Percentiles rank a stretch among this genome's conserved stretches.
These are phyloP conservation scores for Sparus aurata DNA, from an alignment of 2,797 vertebrate species.

Conservation along the genomic window DNA sequence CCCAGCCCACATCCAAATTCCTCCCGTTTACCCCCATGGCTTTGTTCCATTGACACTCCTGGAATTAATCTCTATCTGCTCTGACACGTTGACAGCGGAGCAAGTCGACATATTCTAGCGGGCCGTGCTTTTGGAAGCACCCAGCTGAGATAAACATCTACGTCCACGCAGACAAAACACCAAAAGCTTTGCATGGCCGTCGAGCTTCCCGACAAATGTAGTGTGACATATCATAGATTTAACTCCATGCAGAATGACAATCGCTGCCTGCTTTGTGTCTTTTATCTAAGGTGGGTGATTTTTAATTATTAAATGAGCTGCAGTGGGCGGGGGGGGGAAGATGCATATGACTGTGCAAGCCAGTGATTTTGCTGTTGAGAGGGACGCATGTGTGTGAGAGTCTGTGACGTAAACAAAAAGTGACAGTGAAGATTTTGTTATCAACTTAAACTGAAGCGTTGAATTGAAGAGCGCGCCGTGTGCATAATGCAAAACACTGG, in stretches of 20 bases:
- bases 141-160: slow-evolving; percentile 23
- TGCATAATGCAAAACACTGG: neutral
- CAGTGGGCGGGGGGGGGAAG: slow-evolving; percentile 20
- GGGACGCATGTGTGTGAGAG: neutral
- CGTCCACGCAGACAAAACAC: slow-evolving; percentile 26
- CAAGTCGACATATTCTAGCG: slow-evolving; percentile 27
- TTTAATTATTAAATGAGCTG: slow-evolving; percentile 53
- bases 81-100: slow-evolving; percentile 31
- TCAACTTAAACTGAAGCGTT: too few species aligned
- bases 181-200: neutral
- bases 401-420: neutral
- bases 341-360: neutral
- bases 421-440: neutral
- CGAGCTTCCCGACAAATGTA: slow-evolving; percentile 3
- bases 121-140: neutral
- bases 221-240: slow-evolving; percentile 15
- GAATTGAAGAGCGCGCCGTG: neutral
- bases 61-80: slow-evolving; percentile 21
- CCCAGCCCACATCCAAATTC: slow-evolving; percentile 10
- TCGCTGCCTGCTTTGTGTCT: slow-evolving; percentile 18
- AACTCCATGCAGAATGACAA: slow-evolving; percentile 5
- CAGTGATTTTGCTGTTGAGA: neutral
- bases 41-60: slow-evolving; percentile 29
- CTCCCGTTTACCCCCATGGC: slow-evolving; percentile 9
- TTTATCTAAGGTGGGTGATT: slow-evolving; percentile 41